Evolutionary conservation across 2,113 vertebrate species (phyloP).

Genomic region (Pandion haliaetus): DNA sequence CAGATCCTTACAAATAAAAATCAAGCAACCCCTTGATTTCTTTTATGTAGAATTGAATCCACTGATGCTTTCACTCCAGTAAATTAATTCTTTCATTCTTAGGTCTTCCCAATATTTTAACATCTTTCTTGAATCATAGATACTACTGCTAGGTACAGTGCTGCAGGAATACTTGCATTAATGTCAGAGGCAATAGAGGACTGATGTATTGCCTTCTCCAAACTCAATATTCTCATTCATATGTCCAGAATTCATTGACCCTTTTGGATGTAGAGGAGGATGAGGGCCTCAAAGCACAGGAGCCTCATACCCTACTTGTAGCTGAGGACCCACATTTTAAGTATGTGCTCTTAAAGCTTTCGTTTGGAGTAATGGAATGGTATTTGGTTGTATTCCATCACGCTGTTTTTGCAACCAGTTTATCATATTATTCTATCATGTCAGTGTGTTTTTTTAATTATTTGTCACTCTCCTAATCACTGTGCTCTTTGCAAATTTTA

Average conservation of each 20-base stretch:
- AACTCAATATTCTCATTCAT: background rate
- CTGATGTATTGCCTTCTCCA: background rate
- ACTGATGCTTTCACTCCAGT: background rate
- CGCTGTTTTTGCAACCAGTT: background rate
- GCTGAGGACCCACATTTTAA: fast-evolving
- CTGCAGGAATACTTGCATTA: background rate
- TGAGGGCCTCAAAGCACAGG: background rate
- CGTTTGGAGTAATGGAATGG: fast-evolving
- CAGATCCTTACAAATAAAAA: background rate
- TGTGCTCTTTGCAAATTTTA: background rate
- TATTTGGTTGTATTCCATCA: background rate
- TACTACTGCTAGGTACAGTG: background rate
- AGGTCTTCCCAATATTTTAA: background rate
- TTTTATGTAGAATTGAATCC: background rate
- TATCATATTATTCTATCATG: background rate
- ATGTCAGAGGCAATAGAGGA: background rate
- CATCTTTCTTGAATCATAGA: background rate
- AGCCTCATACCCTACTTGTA: background rate
- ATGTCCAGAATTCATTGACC: background rate
- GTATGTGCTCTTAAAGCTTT: background rate
- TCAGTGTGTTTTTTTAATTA: background rate
- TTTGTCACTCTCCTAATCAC: background rate
- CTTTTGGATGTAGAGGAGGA: background rate
- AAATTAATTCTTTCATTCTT: background rate
- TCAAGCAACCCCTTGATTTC: background rate